Base-by-base conservation (phyloP, 2,888 invertebrate genomes). In the Mythimna loreyi region DNA sequence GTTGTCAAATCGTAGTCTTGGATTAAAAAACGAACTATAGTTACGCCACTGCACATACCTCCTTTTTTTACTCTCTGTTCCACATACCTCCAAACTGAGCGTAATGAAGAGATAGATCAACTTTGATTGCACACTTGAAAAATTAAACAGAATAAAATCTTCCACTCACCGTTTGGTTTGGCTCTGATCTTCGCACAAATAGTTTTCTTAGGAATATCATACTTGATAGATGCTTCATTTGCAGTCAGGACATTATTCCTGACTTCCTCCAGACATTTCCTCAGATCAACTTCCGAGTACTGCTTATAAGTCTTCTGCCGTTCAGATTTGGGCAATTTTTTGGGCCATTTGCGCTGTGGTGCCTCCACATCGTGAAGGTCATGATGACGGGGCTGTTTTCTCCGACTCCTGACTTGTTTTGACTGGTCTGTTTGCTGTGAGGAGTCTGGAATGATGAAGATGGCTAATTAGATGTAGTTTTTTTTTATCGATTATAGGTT, bases 201-300 rank as follows among this genome's bases (percentile, higher is more conserved):
- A 0, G 92, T 92, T 72, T 91, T 92, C 60, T 81, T 80, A 0
- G 93, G 93, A 45, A 93, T 82, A 0, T 87, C 82, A 67, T 82
- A 92, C 0, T 45, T 63, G 2, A 62, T n/a, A 0, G 90, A 67
- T 0, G 93, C 93, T 7, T 87, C 81, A 0, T 40, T 13, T 0
- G 77, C 33, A 0, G 80, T 72, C 84, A 92, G 76, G 0, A 69
- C 62, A 0, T 85, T 75, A 0, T 50, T 75, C 1, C 72, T 65
- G 0, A 91, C 86, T 0, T 85, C 89, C 0, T 87, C 84, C 0
- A 92, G 7, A 2, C 91, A 88, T 1, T 81, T 70, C 0, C 75
- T 62, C 8, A 93, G 19, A 0, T 88, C 87, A 0, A 83, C 75
- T 0, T 81, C 78, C 0, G 90, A 80, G 72, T 93, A 93, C 23